phyloP scores from a whole-genome alignment of 2,888 invertebrate genomes.

The Dynastes maya region DNA sequence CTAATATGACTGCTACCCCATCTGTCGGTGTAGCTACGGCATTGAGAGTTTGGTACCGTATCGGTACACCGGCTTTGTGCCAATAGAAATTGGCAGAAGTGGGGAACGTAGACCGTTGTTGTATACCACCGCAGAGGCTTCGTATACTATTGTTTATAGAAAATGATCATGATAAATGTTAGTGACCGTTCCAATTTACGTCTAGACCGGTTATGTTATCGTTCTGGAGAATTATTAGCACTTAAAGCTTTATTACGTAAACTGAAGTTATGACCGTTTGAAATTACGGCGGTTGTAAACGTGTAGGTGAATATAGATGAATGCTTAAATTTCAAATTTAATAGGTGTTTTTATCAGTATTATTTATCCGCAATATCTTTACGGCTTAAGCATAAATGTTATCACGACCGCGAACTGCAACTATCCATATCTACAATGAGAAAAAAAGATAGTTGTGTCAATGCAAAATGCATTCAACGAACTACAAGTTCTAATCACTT shows the following conservation, averaged over 20 bases:
- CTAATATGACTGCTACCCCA: constrained; percentile 51
- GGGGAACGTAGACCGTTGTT: background rate
- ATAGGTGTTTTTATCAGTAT: background rate
- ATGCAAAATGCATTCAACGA: too few species aligned
- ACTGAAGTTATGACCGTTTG: constrained; percentile 9
- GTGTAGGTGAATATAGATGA: constrained; percentile 6
- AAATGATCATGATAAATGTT: constrained; percentile 55
- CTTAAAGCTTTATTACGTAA: constrained; percentile 29
- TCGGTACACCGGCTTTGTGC: constrained; percentile 51
- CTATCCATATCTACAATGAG: too few species aligned
- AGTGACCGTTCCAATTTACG: constrained; percentile 38
- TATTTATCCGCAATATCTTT: background rate
- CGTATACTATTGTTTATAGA: constrained; percentile 48
- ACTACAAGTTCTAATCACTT: background rate
- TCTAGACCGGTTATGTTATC: constrained; percentile 32
- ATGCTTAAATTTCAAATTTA: constrained; percentile 8
- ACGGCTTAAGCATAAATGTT: background rate
- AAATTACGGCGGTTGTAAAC: constrained; percentile 23
- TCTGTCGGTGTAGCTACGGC: constrained; percentile 51
- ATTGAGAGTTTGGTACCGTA: constrained; percentile 48
- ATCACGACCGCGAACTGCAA: too few species aligned
- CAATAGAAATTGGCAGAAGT: constrained; percentile 20
- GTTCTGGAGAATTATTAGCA: constrained; percentile 38
- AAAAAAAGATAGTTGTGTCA: too few species aligned
- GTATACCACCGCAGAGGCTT: background rate